Base-by-base conservation (phyloP, 2,888 invertebrate genomes). In the Kuschelorhynchus macadamiae region DNA sequence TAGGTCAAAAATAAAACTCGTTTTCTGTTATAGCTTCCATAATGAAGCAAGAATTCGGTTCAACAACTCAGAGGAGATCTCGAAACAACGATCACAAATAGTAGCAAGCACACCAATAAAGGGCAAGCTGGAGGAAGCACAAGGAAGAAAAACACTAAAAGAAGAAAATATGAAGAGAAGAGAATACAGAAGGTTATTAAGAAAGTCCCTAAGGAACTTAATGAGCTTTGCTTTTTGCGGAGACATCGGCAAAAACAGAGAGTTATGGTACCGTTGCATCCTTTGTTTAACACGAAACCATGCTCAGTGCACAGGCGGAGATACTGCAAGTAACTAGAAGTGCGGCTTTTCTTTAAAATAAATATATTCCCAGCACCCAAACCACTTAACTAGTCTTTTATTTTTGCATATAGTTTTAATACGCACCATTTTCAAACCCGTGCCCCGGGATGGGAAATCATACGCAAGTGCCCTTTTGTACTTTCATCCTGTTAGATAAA, bases 1-100 rank as follows among this genome's bases (percentile, higher is more conserved):
- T 33, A 57, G 18, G 42, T 2, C 17, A 8, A 42, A 46, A 30
- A 14, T 4, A 64, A n/a, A n/a, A 66, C 14, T 63, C 39, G 14
- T 62, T 66, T 20, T 30, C 63, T n/a, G 44, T 14, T 16, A 39
- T 55, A n/a, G 63, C 44, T 25, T 44, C 66, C 5, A 30, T 67
- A 33, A 32, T 33, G 20, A 65, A 67, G 33, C 1, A 44, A 65
- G 65, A 32, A 39, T 39, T 8, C 7, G 49, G 18, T 41, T 44
- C 42, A 32, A 8, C 16, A 55, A 33, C 25, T 25, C 7, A 16
- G 2, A 55, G 25, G 33, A 53, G 33, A 53, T 36, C 14, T n/a
- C 3, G 18, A 46, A 46, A 46, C 18, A 46, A 16, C 3, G 14
- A 46, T 46, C 46, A n/a, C 8, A 46, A 46, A 46, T 46, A 7